These are phyloP conservation scores for Syrphus vitripennis DNA, from an alignment of 2,888 invertebrate genomes.

Conservation along the genomic window DNA sequence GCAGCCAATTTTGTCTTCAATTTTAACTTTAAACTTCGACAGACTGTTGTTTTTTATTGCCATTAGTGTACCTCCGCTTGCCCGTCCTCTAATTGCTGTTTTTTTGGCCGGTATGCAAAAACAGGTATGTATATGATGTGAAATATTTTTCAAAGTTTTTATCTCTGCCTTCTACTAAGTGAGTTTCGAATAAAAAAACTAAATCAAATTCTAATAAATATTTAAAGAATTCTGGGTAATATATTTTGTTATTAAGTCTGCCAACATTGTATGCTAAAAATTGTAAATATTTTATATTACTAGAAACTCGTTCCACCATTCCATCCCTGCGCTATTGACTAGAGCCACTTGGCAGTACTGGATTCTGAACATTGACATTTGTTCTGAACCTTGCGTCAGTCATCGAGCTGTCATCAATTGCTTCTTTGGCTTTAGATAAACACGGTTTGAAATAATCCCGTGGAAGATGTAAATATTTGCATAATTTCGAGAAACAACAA, in stretches of 20 bases:
- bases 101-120: not conserved
- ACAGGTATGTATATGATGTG: not conserved
- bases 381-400: not conserved
- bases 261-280: not conserved
- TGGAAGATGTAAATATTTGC: slow-evolving; percentile 10
- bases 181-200: not conserved
- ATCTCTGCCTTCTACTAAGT: not conserved
- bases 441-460: not conserved
- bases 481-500: not conserved
- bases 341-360: not conserved
- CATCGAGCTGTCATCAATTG: not conserved
- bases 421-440: not conserved
- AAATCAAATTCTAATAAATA: not conserved
- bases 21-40: not conserved
- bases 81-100: not conserved
- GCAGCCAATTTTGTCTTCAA: not conserved
- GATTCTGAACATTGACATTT: not conserved
- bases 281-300: not conserved
- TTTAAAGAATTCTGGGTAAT: not conserved
- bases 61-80: not conserved
- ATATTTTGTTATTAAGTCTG: not conserved
- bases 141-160: not conserved
- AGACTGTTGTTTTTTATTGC: not conserved
- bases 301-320: not conserved
- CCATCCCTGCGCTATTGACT: not conserved